phyloP scores from a whole-genome alignment of 37 sponge, comb jelly and placozoan genomes.

The Spongia lamella region DNA sequence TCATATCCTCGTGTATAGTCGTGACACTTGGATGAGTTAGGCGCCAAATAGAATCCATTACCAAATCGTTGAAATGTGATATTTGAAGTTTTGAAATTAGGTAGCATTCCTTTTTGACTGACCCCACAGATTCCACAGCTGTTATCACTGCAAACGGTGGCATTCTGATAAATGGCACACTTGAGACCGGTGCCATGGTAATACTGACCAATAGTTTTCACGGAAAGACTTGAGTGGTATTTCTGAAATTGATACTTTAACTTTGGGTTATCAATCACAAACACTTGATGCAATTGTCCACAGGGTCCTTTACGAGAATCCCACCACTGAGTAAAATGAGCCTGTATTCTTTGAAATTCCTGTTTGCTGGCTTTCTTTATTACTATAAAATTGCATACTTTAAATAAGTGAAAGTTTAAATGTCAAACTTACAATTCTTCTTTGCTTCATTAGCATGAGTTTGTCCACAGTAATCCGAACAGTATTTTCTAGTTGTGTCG shows the following conservation, averaged over 20 bases:
- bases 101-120: constrained; percentile 42
- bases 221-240: constrained; percentile 10
- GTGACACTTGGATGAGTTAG: constrained; percentile 77
- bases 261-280: background rate
- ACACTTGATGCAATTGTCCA: constrained; percentile 24
- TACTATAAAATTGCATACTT: too few relatives aligned
- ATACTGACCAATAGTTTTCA: constrained; percentile 24
- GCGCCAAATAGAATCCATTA: constrained; percentile 80
- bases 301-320: constrained; percentile 24
- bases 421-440: too few relatives aligned
- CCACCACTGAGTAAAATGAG: constrained; percentile 31
- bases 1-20: constrained; percentile 70
- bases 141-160: constrained; percentile 26
- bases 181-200: constrained; percentile 77
- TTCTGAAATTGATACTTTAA: constrained; percentile 14
- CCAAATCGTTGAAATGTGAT: constrained; percentile 66
- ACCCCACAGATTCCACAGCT: constrained; percentile 77
- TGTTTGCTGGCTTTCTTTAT: too few relatives aligned
- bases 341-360: constrained; percentile 1
- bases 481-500: too few relatives aligned
- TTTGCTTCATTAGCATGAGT: background rate
- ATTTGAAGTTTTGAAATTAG: constrained; percentile 24
- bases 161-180: constrained; percentile 46
- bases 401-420: too few relatives aligned
- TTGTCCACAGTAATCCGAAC: constrained; percentile 1